Conservation (phyloP, 1,140 invertebrate species). For the Bombus confusus region DNA sequence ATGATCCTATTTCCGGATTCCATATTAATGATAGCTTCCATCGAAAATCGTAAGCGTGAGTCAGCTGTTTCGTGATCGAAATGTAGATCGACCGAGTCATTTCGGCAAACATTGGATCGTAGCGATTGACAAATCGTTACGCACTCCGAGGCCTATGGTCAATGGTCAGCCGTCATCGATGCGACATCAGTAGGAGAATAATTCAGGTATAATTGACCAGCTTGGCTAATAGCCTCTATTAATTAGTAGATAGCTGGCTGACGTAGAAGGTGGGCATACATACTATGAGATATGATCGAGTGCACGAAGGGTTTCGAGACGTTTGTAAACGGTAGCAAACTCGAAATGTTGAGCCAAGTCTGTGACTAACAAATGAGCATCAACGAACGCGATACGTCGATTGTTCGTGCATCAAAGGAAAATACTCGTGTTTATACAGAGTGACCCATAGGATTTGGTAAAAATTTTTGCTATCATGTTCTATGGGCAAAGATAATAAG, state of each 20-base stretch:
- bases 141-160: not conserved
- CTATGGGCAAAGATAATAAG: too few species aligned
- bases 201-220: slow-evolving; percentile 73
- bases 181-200: slow-evolving; percentile 65
- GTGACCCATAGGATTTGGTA: too few species aligned
- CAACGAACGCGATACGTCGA: not conserved
- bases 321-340: slow-evolving; percentile 8
- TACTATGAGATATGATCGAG: slow-evolving; percentile 63
- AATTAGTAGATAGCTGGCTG: slow-evolving; percentile 62
- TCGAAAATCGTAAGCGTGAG: slow-evolving; percentile 21
- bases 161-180: slow-evolving; percentile 43
- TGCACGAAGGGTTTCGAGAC: slow-evolving; percentile 6
- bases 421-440: too few species aligned
- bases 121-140: slow-evolving; percentile 49
- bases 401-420: not conserved
- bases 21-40: slow-evolving; percentile 2
- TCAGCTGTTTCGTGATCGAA: not conserved
- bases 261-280: slow-evolving; percentile 35
- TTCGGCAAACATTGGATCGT: slow-evolving; percentile 55
- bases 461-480: too few species aligned
- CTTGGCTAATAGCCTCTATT: slow-evolving; percentile 70
- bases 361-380: not conserved
- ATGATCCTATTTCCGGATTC: not conserved
- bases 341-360: slow-evolving; percentile 9
- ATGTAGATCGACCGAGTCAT: slow-evolving; percentile 37